Evolutionary conservation across 1,140 invertebrate species (phyloP).

Genomic region (Diabrotica virgifera): DNA sequence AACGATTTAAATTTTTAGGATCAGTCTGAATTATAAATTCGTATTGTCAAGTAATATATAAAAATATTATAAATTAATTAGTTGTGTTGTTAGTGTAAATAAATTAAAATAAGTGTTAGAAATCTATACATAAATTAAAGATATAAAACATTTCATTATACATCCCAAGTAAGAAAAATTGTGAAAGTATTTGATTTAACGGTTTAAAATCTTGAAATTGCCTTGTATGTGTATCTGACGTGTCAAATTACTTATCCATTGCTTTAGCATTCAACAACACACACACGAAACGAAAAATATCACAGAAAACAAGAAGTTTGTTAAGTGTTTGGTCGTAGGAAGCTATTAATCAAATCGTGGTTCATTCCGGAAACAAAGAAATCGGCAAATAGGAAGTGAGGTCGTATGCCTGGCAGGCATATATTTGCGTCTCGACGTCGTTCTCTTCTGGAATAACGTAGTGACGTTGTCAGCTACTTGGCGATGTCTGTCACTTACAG

Average conservation of each 20-base stretch:
- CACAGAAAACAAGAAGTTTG: not conserved
- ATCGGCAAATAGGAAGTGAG: slow-evolving; percentile 1
- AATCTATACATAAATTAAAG: no score
- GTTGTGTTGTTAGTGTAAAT: no score
- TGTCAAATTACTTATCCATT: not conserved
- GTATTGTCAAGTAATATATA: no score
- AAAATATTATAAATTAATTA: no score
- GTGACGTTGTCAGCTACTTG: not conserved
- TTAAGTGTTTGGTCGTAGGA: slow-evolving; percentile 1
- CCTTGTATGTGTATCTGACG: not conserved
- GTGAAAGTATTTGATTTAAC: no score
- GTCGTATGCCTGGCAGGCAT: not conserved
- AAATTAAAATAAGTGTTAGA: no score
- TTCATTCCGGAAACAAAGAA: slow-evolving; percentile 2
- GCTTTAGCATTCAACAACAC: not conserved
- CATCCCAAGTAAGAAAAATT: no score
- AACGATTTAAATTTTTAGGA: no score
- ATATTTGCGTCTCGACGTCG: slow-evolving; percentile 1
- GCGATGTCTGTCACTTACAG: not conserved
- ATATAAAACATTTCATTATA: no score
- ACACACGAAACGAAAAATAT: not conserved
- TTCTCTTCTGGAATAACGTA: not conserved
- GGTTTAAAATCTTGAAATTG: no score
- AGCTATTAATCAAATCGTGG: slow-evolving; percentile 2
- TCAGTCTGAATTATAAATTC: no score